Evolutionary conservation across 2,113 vertebrate species (phyloP).

Genomic region (Agapornis roseicollis): DNA sequence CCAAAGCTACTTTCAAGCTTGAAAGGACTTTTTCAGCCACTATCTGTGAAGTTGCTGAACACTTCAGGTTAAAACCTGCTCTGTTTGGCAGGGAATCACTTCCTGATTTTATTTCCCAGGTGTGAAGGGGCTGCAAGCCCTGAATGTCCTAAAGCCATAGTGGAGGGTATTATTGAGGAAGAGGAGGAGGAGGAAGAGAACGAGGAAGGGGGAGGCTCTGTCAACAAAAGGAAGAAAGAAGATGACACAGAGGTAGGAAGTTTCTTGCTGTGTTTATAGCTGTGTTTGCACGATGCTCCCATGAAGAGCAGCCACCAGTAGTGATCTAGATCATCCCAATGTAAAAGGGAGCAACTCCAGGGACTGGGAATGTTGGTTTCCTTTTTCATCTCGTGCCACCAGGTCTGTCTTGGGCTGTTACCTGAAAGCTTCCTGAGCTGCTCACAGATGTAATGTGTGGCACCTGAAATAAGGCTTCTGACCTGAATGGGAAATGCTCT

Average conservation of each 20-base stretch:
- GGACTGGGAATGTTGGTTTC: background rate
- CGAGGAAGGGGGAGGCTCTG: constrained; percentile 79
- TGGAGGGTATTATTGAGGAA: constrained; percentile 93
- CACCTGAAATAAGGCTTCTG: background rate
- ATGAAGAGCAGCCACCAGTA: background rate
- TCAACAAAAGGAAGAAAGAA: constrained; percentile 94
- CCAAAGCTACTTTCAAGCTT: background rate
- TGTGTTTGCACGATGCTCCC: background rate
- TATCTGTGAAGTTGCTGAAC: background rate
- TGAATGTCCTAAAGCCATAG: constrained; percentile 85
- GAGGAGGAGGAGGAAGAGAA: constrained; percentile 92
- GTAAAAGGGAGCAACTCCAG: background rate
- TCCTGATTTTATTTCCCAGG: constrained; percentile 65
- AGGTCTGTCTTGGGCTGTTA: background rate
- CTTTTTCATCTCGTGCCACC: rapidly evolving
- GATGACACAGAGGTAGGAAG: constrained; percentile 88
- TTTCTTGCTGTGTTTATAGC: background rate
- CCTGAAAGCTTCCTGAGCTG: background rate
- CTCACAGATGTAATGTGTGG: background rate
- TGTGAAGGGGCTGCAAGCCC: constrained; percentile 88
- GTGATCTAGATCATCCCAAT: background rate
- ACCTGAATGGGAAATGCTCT: background rate
- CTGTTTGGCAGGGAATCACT: background rate
- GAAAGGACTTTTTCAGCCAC: background rate
- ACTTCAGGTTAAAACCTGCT: background rate